Evolutionary conservation across 2,888 invertebrate genomes (phyloP).

Genomic region (Atethmia centrago): DNA sequence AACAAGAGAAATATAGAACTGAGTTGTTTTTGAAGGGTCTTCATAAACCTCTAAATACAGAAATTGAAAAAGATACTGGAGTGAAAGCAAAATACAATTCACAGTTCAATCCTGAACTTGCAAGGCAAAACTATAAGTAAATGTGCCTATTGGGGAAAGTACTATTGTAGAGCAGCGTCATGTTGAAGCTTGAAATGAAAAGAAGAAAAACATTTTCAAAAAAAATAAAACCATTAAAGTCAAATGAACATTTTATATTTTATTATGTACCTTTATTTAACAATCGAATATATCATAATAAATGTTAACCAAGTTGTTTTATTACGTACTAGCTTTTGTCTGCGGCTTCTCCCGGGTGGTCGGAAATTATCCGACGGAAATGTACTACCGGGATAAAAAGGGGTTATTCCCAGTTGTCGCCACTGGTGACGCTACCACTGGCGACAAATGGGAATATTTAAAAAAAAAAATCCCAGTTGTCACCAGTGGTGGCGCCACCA

Average conservation of each 20-base stretch:
- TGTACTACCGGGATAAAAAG: too few species aligned
- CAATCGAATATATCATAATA: constrained; percentile 19
- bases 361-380: too few species aligned
- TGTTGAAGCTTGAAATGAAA: neutral
- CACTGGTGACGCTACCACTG: too few species aligned
- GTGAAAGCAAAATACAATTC: constrained; percentile 97
- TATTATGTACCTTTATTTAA: constrained; percentile 21
- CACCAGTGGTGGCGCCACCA: too few species aligned
- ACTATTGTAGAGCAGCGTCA: neutral
- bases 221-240: constrained; percentile 15
- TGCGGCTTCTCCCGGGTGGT: too few species aligned
- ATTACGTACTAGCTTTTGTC: neutral
- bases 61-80: constrained; percentile 69
- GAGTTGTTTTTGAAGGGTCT: constrained; percentile 93
- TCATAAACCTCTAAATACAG: constrained; percentile 74
- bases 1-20: constrained; percentile 93
- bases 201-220: neutral
- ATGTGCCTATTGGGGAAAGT: neutral
- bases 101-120: constrained; percentile 98
- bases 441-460: too few species aligned
- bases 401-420: too few species aligned
- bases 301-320: constrained; percentile 1
- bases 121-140: constrained; percentile 93
- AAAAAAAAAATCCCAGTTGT: too few species aligned
- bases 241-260: constrained; percentile 13